Evolutionary conservation across 2,888 invertebrate genomes (phyloP).

Genomic region (Nebria brevicollis): DNA sequence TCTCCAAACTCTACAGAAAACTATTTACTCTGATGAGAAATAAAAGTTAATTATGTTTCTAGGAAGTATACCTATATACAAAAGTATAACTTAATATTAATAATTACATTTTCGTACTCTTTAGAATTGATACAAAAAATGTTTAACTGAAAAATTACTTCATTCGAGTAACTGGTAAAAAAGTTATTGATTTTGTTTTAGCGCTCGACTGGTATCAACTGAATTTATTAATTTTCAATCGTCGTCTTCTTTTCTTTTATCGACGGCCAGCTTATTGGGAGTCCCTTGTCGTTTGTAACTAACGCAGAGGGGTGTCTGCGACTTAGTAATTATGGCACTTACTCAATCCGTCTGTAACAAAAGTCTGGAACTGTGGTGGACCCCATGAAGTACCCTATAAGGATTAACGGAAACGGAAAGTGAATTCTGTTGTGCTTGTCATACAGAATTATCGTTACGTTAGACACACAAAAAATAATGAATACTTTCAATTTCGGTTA

Average conservation of each 20-base stretch:
- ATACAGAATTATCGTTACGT: constrained; percentile 23
- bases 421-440: constrained; percentile 36
- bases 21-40: no score
- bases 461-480: neutral
- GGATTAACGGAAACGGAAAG: constrained; percentile 36
- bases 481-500: neutral
- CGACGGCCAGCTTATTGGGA: neutral
- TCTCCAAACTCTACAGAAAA: no score
- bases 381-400: constrained; percentile 5
- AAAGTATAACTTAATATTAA: neutral
- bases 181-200: neutral
- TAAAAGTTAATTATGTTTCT: no score
- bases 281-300: neutral
- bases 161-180: neutral
- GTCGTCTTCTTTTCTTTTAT: neutral
- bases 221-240: constrained; percentile 22
- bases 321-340: constrained; percentile 18
- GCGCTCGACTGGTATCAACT: neutral
- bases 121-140: neutral
- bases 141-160: constrained; percentile 13
- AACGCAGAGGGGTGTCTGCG: constrained; percentile 5
- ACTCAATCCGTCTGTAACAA: constrained; percentile 30
- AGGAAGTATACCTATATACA: no score
- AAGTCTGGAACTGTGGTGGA: constrained; percentile 25
- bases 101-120: neutral